Evolutionary conservation across 2,113 vertebrate species (phyloP).

Genomic region (Motacilla tschutschensis): DNA sequence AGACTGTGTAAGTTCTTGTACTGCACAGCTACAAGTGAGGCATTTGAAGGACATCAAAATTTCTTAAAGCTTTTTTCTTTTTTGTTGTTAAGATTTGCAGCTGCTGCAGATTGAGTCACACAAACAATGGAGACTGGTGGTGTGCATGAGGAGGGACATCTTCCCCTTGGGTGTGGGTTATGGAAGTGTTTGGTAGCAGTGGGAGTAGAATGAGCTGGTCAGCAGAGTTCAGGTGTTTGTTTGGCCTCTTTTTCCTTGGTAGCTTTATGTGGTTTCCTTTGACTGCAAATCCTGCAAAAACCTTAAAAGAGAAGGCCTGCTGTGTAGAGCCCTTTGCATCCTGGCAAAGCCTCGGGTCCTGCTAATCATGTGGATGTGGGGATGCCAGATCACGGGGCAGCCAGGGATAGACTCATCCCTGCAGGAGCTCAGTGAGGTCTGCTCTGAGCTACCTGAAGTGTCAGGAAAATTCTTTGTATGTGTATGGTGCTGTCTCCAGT

Average conservation of each 20-base stretch:
- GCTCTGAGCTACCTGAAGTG: background rate
- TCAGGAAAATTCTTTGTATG: rapidly evolving
- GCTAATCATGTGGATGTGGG: background rate
- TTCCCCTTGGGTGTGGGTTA: background rate
- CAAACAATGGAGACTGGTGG: background rate
- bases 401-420: background rate
- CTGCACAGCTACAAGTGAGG: no score
- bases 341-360: background rate
- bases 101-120: background rate
- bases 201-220: background rate
- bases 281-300: background rate
- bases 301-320: background rate
- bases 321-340: background rate
- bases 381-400: background rate
- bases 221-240: background rate
- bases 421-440: background rate
- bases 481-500: background rate
- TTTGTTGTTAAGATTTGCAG: background rate
- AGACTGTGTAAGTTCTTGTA: background rate
- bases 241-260: background rate
- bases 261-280: background rate
- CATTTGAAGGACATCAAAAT: background rate
- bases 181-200: background rate
- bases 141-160: rapidly evolving
- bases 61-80: background rate